Conservation (phyloP, 2,113 vertebrate species). For the Isurus oxyrinchus region DNA sequence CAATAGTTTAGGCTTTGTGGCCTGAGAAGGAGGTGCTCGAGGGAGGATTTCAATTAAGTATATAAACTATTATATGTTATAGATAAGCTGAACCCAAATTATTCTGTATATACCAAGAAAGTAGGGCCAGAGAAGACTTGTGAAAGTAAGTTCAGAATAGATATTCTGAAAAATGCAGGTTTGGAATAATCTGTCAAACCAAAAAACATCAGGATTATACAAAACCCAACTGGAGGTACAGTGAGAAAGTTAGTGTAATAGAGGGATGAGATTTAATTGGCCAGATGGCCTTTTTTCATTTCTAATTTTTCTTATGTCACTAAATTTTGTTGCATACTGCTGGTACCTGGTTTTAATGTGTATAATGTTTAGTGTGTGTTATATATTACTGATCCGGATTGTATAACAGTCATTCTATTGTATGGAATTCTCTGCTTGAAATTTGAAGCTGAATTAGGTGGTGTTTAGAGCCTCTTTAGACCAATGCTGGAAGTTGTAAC, state of each 20-base stretch:
- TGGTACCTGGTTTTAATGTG: neutral
- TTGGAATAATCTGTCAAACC: neutral
- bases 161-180: neutral
- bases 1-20: neutral
- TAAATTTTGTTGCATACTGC: neutral
- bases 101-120: neutral
- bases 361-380: neutral
- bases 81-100: neutral
- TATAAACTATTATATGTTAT: neutral
- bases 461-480: neutral
- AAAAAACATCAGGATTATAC: neutral
- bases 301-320: neutral
- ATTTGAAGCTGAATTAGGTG: neutral
- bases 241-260: neutral
- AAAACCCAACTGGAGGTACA: neutral
- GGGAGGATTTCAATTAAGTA: neutral
- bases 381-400: neutral
- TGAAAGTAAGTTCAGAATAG: neutral
- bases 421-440: neutral
- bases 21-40: neutral
- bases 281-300: neutral
- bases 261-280: neutral
- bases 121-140: no score
- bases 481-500: neutral
- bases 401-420: neutral